Conservation (phyloP, 2,888 invertebrate species). For the Ptychoptera contaminata region DNA sequence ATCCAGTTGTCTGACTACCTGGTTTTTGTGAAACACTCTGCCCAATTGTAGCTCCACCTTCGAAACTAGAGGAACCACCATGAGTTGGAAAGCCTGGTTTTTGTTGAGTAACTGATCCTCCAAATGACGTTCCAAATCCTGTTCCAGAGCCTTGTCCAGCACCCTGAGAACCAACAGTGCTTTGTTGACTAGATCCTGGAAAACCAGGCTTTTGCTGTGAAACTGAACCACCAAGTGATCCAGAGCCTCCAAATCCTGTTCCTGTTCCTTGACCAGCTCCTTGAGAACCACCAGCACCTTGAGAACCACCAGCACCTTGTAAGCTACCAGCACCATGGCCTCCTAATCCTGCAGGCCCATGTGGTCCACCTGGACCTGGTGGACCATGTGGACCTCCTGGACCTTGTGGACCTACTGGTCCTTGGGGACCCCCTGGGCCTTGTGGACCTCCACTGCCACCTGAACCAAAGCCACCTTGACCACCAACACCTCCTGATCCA, state of each 20-base stretch:
- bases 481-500: conserved; percentile 19
- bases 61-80: too few species aligned
- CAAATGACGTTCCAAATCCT: background rate
- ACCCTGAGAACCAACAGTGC: conserved; percentile 17
- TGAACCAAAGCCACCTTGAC: conserved; percentile 12
- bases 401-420: conserved; percentile 26
- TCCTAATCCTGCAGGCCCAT: background rate
- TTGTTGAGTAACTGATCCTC: conserved; percentile 9
- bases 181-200: background rate
- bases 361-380: conserved; percentile 15
- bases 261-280: conserved; percentile 11
- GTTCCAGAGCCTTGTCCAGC: conserved; percentile 8
- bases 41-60: too few species aligned
- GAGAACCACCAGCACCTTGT: conserved; percentile 13
- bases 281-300: conserved; percentile 16
- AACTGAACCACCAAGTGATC: background rate
- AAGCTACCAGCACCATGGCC: conserved; percentile 22
- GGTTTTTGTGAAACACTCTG: background rate
- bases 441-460: conserved; percentile 13
- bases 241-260: background rate
- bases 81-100: conserved; percentile 14
- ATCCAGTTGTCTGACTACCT: background rate
- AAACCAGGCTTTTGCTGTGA: conserved; percentile 16
- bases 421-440: conserved; percentile 21
- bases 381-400: conserved; percentile 21